A percentile compares a stretch with the other conserved stretches of the same genome.
These are phyloP conservation scores for Pristionchus entomophagus DNA, from an alignment of 2,888 invertebrate genomes.

Conservation along the genomic window DNA sequence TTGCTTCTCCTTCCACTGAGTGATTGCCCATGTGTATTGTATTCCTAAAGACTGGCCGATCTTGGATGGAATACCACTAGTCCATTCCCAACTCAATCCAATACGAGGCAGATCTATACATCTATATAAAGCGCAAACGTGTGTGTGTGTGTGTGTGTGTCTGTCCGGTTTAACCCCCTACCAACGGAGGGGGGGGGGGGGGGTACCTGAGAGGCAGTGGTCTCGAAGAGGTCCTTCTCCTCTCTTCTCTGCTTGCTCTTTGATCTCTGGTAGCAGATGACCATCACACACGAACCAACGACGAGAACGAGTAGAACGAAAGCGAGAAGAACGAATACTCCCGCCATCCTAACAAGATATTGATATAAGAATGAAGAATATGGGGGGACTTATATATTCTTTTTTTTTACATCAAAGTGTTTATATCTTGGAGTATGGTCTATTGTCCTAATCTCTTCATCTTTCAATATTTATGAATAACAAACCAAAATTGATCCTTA, in stretches of 20 bases:
- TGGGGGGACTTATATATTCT: too few relatives aligned
- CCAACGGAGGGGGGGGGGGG: neutral
- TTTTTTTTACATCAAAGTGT: too few relatives aligned
- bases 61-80: neutral
- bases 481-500: slow-evolving; percentile 75
- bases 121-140: too few relatives aligned
- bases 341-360: slow-evolving; percentile 69
- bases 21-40: slow-evolving; percentile 36
- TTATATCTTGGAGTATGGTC: too few relatives aligned
- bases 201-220: slow-evolving; percentile 37
- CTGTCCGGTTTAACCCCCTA: too few relatives aligned
- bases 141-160: too few relatives aligned
- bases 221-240: slow-evolving; percentile 46
- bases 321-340: slow-evolving; percentile 71
- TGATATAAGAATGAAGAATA: neutral
- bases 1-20: neutral
- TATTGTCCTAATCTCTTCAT: too few relatives aligned
- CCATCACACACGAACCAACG: slow-evolving; percentile 70
- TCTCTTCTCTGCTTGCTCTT: slow-evolving; percentile 44
- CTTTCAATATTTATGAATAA: too few relatives aligned
- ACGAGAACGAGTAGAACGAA: slow-evolving; percentile 73
- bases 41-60: neutral
- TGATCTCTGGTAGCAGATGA: slow-evolving; percentile 68
- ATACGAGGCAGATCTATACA: too few relatives aligned
- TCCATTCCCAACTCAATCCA: too few relatives aligned